phyloP scores from a whole-genome alignment of 1,140 invertebrate genomes.

The Drepana arcuata region DNA sequence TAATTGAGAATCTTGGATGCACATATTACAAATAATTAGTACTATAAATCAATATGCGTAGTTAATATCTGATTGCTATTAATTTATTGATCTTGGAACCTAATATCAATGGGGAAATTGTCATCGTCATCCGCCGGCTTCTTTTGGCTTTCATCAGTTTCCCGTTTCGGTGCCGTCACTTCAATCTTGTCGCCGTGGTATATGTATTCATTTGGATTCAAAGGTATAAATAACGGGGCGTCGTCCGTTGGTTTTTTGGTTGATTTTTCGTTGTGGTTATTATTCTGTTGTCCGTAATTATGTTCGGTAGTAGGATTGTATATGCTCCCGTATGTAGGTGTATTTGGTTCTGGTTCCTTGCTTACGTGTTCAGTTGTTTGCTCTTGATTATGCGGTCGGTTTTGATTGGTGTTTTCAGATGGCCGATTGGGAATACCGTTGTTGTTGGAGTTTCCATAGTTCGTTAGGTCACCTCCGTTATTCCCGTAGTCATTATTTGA shows the following conservation, averaged over 20 bases:
- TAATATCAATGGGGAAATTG: constrained; percentile 36
- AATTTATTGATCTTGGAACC: constrained; percentile 24
- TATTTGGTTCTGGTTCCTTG: not conserved
- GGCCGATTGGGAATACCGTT: no score
- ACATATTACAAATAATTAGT: no score
- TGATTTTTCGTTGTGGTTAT: constrained; percentile 8
- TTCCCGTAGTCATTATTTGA: not conserved
- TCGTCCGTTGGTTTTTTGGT: constrained; percentile 17
- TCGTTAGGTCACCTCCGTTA: no score
- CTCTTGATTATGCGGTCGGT: constrained; percentile 1
- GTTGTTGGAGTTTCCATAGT: no score
- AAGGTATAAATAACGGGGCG: constrained; percentile 23
- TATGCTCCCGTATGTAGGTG: constrained; percentile 2
- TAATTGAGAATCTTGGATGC: no score
- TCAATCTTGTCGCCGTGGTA: constrained; percentile 22
- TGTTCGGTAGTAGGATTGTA: constrained; percentile 4
- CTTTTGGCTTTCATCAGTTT: constrained; percentile 23
- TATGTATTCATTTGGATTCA: constrained; percentile 21
- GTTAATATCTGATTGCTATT: no score
- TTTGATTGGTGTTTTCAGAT: no score
- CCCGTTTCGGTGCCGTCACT: constrained; percentile 33
- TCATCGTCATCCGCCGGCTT: constrained; percentile 27
- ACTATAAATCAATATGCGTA: no score
- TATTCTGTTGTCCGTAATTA: constrained; percentile 5
- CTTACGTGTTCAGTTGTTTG: constrained; percentile 1